Evolutionary conservation across 1,140 invertebrate species (phyloP).

Genomic region (Drosophila azteca): DNA sequence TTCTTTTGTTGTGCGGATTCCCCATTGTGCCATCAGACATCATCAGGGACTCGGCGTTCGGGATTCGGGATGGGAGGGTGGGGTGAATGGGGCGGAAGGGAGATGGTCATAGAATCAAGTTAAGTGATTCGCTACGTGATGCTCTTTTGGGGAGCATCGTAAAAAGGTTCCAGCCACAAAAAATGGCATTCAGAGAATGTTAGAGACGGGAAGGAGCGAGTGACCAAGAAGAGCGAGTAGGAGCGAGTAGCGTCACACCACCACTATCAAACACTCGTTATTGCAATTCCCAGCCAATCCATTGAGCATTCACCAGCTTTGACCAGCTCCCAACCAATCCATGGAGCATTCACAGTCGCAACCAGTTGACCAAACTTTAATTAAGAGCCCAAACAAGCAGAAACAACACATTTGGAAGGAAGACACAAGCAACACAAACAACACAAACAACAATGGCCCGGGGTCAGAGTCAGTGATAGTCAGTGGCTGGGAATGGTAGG

Average conservation of each 20-base stretch:
- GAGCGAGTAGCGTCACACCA: neutral
- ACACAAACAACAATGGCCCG: slow-evolving; percentile 56
- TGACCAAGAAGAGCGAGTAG: too few species aligned
- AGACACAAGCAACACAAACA: slow-evolving; percentile 20
- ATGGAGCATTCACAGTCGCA: slow-evolving; percentile 37
- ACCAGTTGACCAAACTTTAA: slow-evolving; percentile 74
- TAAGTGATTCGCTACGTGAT: slow-evolving; percentile 83
- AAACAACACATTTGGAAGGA: slow-evolving; percentile 4
- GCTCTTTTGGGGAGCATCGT: slow-evolving; percentile 51
- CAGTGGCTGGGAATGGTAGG: neutral
- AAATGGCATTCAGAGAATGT: slow-evolving; percentile 19
- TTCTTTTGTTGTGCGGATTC: slow-evolving; percentile 37
- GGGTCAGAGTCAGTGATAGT: neutral
- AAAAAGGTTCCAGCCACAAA: slow-evolving; percentile 35
- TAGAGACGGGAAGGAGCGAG: slow-evolving; percentile 10
- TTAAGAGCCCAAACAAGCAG: slow-evolving; percentile 54
- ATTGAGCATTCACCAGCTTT: slow-evolving; percentile 21
- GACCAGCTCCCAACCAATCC: slow-evolving; percentile 32
- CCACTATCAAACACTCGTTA: slow-evolving; percentile 8
- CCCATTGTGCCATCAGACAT: slow-evolving; percentile 56
- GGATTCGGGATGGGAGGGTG: neutral
- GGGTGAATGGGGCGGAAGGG: neutral
- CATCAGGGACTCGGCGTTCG: slow-evolving; percentile 1
- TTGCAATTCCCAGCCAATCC: slow-evolving; percentile 19
- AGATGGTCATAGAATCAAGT: slow-evolving; percentile 63